A percentile compares a stretch with the other conserved stretches of the same genome.
These are phyloP conservation scores for Catostomus latipinnis DNA, from an alignment of 2,797 vertebrate genomes.

Conservation along the genomic window DNA sequence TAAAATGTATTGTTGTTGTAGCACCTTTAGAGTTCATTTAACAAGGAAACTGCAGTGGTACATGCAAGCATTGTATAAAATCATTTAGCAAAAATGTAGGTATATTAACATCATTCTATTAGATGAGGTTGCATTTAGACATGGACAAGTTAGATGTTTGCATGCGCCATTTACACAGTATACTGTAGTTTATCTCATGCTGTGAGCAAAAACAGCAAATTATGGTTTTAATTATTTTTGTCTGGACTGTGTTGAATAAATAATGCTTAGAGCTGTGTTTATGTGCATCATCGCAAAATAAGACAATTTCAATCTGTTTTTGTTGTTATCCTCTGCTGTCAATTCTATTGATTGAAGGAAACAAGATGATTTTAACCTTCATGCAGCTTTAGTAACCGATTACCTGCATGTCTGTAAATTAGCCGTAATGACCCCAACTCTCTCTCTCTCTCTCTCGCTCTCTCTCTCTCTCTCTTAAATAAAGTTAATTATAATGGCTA, in stretches of 20 bases:
- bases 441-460: background rate
- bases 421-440: background rate
- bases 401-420: slow-evolving; percentile 10
- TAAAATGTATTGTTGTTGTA: too few relatives aligned
- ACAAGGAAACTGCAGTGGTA: too few relatives aligned
- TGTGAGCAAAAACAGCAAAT: slow-evolving; percentile 8
- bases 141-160: background rate
- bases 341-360: slow-evolving; percentile 26
- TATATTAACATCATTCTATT: too few relatives aligned
- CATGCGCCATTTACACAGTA: background rate
- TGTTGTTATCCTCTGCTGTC: slow-evolving; percentile 16
- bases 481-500: too few relatives aligned
- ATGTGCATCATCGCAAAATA: slow-evolving; percentile 3
- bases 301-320: background rate
- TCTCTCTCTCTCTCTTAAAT: background rate
- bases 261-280: background rate
- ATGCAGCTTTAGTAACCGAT: slow-evolving; percentile 3
- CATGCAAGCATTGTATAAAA: too few relatives aligned
- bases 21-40: too few relatives aligned
- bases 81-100: too few relatives aligned
- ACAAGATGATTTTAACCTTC: slow-evolving; percentile 22
- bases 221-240: background rate
- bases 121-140: background rate
- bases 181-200: background rate
- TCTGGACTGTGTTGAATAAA: slow-evolving; percentile 13